phyloP scores from a whole-genome alignment of 2,888 invertebrate species.

The Sussaba pulchella region DNA sequence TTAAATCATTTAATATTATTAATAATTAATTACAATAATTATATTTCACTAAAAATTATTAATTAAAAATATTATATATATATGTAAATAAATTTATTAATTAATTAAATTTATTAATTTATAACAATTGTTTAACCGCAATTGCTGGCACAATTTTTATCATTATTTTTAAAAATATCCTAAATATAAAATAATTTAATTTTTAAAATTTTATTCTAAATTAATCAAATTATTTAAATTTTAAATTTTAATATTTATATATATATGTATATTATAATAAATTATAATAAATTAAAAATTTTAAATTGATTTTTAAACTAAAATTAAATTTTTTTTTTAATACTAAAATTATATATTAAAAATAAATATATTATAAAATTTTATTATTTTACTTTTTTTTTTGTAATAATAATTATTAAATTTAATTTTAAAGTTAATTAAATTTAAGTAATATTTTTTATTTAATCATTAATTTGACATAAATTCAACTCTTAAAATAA shows the following conservation, averaged over 20 bases:
- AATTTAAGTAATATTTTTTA: slow-evolving; percentile 57
- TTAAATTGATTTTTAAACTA: slow-evolving; percentile 83
- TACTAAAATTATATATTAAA: slow-evolving; percentile 69
- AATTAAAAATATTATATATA: slow-evolving; percentile 82
- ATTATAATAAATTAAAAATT: too few species aligned
- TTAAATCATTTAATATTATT: slow-evolving; percentile 32
- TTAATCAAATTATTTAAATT: slow-evolving; percentile 83
- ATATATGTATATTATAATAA: slow-evolving; percentile 83
- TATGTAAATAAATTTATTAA: slow-evolving; percentile 81
- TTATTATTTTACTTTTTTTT: slow-evolving; percentile 10
- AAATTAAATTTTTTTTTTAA: slow-evolving; percentile 74
- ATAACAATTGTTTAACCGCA: slow-evolving; percentile 90
- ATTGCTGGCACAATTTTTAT: slow-evolving; percentile 90
- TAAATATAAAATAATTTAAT: slow-evolving; percentile 88
- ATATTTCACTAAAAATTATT: slow-evolving; percentile 82
- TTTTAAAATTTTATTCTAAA: slow-evolving; percentile 73
- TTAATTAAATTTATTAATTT: too few species aligned
- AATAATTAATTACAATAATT: slow-evolving; percentile 78
- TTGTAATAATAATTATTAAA: neutral
- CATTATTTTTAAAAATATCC: slow-evolving; percentile 86
- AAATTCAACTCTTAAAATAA: too few species aligned
- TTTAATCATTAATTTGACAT: slow-evolving; percentile 71
- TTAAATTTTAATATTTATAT: slow-evolving; percentile 84
- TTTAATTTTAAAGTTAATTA: slow-evolving; percentile 12
- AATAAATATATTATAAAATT: slow-evolving; percentile 72